Evolutionary conservation across 2,888 invertebrate genomes (phyloP).

Genomic region (Cyrtodaria siliqua): DNA sequence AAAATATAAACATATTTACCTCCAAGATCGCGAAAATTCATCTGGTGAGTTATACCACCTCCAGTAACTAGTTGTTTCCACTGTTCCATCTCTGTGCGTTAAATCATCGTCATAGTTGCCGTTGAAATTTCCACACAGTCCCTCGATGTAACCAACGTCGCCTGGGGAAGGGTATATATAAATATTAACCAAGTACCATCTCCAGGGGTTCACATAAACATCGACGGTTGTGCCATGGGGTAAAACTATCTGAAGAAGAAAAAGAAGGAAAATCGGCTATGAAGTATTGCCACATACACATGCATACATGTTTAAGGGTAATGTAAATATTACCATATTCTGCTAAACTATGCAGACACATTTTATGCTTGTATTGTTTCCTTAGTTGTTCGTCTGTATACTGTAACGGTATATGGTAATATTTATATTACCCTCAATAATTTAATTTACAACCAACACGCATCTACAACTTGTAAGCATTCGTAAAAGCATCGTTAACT

Average conservation of each 20-base stretch:
- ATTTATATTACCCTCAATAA: no score
- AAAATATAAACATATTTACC: background rate
- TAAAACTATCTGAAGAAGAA: background rate
- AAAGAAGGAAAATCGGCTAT: no score
- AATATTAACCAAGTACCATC: slow-evolving; percentile 7
- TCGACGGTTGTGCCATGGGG: slow-evolving; percentile 6
- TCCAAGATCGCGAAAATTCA: slow-evolving; percentile 14
- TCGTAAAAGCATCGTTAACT: no score
- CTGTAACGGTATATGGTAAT: no score
- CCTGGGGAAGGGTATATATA: slow-evolving; percentile 8
- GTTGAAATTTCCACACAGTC: slow-evolving; percentile 20
- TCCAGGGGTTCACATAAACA: background rate
- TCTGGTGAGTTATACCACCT: background rate
- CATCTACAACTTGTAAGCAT: no score
- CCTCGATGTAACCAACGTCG: slow-evolving; percentile 2
- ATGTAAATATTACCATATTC: no score
- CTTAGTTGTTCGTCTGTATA: no score
- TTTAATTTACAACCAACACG: no score
- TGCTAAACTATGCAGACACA: no score
- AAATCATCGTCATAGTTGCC: slow-evolving; percentile 8
- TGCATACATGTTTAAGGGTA: no score
- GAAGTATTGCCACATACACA: no score
- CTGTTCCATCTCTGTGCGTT: slow-evolving; percentile 8
- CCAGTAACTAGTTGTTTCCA: background rate
- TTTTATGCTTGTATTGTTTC: no score